A percentile compares a stretch with the other conserved stretches of the same genome.
Conservation (phyloP, 2,888 invertebrate species). For the Chouioia cunea region DNA sequence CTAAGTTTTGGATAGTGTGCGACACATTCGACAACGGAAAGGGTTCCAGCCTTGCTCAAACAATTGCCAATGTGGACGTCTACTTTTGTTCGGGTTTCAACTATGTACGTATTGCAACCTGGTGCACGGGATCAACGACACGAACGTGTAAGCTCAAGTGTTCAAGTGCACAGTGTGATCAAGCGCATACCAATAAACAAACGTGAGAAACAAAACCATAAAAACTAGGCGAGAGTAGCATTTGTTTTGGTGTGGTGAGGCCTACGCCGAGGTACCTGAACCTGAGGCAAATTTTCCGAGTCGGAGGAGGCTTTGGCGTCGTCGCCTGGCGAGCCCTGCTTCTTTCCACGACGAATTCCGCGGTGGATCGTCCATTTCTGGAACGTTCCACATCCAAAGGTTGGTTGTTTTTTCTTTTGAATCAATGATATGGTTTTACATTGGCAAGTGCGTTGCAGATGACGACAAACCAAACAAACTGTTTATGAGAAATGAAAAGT, state of each 20-base stretch:
- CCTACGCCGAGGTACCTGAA: constrained; percentile 67
- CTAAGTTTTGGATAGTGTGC: no score
- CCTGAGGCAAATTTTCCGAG: constrained; percentile 67
- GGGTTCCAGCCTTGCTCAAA: no score
- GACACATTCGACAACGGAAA: no score
- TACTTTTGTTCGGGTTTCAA: no score
- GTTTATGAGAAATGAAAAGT: no score
- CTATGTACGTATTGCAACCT: no score
- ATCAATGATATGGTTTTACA: constrained; percentile 31
- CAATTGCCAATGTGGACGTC: no score
- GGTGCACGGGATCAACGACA: no score
- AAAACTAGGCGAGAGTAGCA: constrained; percentile 57
- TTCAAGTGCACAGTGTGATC: no score
- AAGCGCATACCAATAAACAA: no score
- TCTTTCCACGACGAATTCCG: constrained; percentile 80
- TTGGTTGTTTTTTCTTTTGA: constrained; percentile 15
- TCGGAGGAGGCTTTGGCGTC: constrained; percentile 67
- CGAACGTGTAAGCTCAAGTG: no score
- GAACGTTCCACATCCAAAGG: constrained; percentile 67
- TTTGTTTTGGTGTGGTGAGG: constrained; percentile 50
- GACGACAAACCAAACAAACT: background rate
- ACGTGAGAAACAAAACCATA: no score
- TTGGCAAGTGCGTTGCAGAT: constrained; percentile 22
- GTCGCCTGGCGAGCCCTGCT: constrained; percentile 66
- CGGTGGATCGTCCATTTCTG: constrained; percentile 88